A percentile compares a stretch with the other conserved stretches of the same genome.
These are phyloP conservation scores for Hirtodrosophila trivittata DNA, from an alignment of 2,888 invertebrate species.

Conservation along the genomic window DNA sequence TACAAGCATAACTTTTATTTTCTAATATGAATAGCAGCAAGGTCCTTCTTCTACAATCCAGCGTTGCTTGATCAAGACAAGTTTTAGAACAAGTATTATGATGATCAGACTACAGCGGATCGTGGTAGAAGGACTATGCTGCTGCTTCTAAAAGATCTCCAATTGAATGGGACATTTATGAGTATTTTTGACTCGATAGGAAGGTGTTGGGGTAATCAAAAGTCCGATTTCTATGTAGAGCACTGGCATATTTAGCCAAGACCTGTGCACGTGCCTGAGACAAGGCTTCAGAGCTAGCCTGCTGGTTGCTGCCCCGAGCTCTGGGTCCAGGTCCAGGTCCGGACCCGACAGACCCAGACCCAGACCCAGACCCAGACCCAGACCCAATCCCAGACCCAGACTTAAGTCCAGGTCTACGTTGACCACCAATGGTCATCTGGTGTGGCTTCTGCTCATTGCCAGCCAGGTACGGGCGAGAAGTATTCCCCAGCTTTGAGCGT, in stretches of 20 bases:
- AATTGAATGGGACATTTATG: neutral
- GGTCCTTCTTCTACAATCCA: conserved; percentile 7
- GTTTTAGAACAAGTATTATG: neutral
- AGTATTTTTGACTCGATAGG: conserved; percentile 3
- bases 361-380: too few relatives aligned
- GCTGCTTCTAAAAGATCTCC: neutral
- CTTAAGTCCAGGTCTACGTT: too few relatives aligned
- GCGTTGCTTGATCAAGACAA: conserved; percentile 9
- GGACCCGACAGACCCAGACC: too few relatives aligned
- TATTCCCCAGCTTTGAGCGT: neutral
- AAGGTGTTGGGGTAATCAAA: neutral
- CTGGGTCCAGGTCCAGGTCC: too few relatives aligned
- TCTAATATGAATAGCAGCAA: neutral
- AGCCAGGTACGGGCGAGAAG: too few relatives aligned
- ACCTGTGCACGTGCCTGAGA: conserved; percentile 8
- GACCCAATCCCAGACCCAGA: too few relatives aligned
- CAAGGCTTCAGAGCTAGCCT: too few relatives aligned
- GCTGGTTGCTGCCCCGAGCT: neutral
- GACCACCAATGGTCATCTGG: too few relatives aligned
- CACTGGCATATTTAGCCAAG: conserved; percentile 16
- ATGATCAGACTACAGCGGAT: conserved; percentile 9
- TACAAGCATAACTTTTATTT: conserved; percentile 17
- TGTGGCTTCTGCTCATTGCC: too few relatives aligned
- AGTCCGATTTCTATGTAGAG: conserved; percentile 6
- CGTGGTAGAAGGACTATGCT: conserved; percentile 12